phyloP scores from a whole-genome alignment of 2,113 vertebrate genomes.

The Tupaia chinensis region DNA sequence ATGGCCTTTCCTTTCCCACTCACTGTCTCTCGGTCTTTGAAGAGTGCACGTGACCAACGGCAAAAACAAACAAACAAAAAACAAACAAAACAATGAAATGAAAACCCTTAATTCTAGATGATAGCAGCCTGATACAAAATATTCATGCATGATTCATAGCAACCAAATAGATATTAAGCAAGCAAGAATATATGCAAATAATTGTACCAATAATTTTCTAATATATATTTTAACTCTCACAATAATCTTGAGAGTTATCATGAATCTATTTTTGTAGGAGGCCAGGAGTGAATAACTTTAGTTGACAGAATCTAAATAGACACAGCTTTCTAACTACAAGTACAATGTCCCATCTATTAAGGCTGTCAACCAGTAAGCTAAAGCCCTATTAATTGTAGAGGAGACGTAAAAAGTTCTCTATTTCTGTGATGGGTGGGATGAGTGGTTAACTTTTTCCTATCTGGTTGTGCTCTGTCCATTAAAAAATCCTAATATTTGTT shows the following conservation, averaged over 20 bases:
- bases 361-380: neutral
- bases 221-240: neutral
- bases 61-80: too few relatives aligned
- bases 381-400: neutral
- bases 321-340: neutral
- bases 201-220: neutral
- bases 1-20: too few relatives aligned
- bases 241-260: neutral
- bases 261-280: neutral
- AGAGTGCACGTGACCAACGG: too few relatives aligned
- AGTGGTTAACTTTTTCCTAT: neutral
- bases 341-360: neutral
- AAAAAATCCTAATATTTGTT: neutral
- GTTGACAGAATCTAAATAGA: neutral
- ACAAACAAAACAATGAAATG: neutral
- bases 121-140: neutral
- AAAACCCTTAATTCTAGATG: neutral
- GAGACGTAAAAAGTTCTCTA: neutral
- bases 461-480: neutral
- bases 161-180: neutral
- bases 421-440: neutral
- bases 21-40: too few relatives aligned
- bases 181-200: neutral
- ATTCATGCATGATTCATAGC: neutral
- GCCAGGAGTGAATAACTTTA: neutral